A percentile compares a stretch with the other conserved stretches of the same genome.
Evolutionary conservation across 2,113 vertebrate species (phyloP).

Genomic region (Lophura nycthemera): DNA sequence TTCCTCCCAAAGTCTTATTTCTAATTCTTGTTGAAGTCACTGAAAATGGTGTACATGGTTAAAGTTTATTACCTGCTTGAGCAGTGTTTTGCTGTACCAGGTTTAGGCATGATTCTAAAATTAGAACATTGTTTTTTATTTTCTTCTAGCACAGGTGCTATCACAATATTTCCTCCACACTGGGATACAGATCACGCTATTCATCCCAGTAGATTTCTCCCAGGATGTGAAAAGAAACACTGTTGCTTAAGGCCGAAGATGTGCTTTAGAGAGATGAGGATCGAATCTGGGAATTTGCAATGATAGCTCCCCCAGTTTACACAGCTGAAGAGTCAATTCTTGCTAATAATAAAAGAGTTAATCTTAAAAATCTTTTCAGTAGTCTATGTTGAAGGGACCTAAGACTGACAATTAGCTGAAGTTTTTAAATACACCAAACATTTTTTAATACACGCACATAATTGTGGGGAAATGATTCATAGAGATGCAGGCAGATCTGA

Average conservation of each 20-base stretch:
- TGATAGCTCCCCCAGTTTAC: neutral
- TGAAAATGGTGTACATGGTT: neutral
- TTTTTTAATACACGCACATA: neutral
- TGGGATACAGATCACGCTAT: neutral
- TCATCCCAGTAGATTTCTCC: neutral
- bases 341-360: slow-evolving; percentile 17
- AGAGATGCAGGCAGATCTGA: neutral
- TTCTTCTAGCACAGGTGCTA: neutral
- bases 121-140: neutral
- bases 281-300: neutral
- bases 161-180: neutral
- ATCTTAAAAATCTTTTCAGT: neutral
- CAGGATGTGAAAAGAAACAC: neutral
- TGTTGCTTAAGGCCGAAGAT: neutral
- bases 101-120: neutral
- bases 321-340: slow-evolving; percentile 17
- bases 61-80: neutral
- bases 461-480: slow-evolving; percentile 40
- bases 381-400: neutral
- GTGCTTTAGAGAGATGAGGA: neutral
- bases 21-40: neutral
- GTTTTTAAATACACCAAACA: neutral
- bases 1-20: neutral
- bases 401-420: neutral
- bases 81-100: neutral